Percentiles rank a stretch among this genome's conserved stretches.
Evolutionary conservation across 1,140 invertebrate species (phyloP).

Genomic region (Drosophila bocqueti): DNA sequence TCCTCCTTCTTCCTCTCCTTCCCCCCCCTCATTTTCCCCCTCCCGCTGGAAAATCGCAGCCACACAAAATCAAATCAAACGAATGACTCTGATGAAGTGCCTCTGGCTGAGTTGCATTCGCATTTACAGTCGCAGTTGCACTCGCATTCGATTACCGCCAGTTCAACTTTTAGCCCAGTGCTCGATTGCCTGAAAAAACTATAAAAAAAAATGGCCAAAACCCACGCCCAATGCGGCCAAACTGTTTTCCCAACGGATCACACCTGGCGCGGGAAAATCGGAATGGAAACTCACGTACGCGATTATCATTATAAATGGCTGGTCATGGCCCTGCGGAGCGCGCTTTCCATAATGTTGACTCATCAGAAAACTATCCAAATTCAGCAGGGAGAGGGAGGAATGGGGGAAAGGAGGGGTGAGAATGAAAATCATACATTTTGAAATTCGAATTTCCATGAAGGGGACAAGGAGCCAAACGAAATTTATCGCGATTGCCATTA

Average conservation of each 20-base stretch:
- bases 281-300: conserved; percentile 24
- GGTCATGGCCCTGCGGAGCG: conserved; percentile 10
- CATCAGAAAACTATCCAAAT: conserved; percentile 32
- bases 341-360: conserved; percentile 25
- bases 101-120: conserved; percentile 32
- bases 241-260: neutral
- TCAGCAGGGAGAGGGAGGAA: neutral
- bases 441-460: neutral
- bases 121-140: neutral
- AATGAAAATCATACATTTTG: conserved; percentile 13
- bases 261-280: conserved; percentile 16
- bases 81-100: conserved; percentile 55
- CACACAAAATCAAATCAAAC: conserved; percentile 51
- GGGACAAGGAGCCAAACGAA: neutral
- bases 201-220: neutral
- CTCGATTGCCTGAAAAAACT: neutral
- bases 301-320: conserved; percentile 38
- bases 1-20: neutral
- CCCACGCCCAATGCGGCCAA: neutral
- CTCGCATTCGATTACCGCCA: conserved; percentile 27
- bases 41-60: conserved; percentile 6
- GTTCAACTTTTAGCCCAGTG: neutral
- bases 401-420: neutral
- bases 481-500: neutral
- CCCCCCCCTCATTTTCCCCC: neutral